Base-by-base conservation (phyloP, 1,140 invertebrate genomes). In the Dreissena polymorpha region DNA sequence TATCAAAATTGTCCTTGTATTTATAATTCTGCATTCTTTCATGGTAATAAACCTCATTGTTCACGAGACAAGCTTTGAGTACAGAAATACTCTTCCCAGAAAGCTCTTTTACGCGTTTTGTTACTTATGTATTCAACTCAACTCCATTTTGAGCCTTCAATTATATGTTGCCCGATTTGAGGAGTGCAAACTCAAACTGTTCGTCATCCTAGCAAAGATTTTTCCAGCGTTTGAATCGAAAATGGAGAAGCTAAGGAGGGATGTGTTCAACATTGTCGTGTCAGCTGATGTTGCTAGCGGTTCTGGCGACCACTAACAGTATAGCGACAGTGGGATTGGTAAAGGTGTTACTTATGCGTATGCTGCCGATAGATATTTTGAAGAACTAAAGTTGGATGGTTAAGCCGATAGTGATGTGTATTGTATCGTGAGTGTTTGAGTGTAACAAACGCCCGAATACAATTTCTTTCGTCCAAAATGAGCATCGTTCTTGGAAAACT, bases 1-100 rank as follows among this genome's bases (percentile, higher is more conserved):
- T 6, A 23, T 73, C 18, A 73, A 73, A 57, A 73, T 73, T 6
- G 71, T 73, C 14, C 23, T 73, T 21, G 71, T 55, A 10, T 73
- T 73, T 57, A 51, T 49, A 8, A 25, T 73, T 55, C 18, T 73
- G 18, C 53, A 73, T 27, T 10, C 53, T 12, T 55, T 55, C 14
- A 10, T 57, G 3, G 18, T 55, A 10, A 57, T 53, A 21, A 50
- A 73, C 60, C 23, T 73, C 5, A 23, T 73, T 21, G 18, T 73
- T 53, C 60, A 25, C 18, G 71, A 57, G 29, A 55, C 10, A 53
- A 21, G 60, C 53, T 12, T 12, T 5, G 21, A 12, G 6, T 8
- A 18, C 55, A 12, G 53, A 12, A 57, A 73, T 16, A 25, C 55
- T n/a, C 12, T 23, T 2, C 12, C 5, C 5, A 55, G 53, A 23